These are phyloP conservation scores for Erannis defoliaria DNA, from an alignment of 2,888 invertebrate genomes.

Conservation along the genomic window DNA sequence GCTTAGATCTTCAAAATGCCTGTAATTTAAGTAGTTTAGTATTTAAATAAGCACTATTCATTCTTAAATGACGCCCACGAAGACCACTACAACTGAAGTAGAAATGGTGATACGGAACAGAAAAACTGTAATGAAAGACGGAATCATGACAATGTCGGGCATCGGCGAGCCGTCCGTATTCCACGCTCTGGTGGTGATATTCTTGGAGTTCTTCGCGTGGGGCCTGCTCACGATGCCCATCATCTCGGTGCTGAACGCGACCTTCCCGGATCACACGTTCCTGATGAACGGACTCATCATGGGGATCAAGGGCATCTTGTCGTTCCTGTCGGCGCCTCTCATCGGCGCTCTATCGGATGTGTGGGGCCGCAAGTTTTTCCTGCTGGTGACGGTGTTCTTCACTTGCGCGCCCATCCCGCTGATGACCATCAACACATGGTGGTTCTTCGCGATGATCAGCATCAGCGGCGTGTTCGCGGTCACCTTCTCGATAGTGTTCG, in stretches of 20 bases:
- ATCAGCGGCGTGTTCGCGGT: constrained; percentile 99
- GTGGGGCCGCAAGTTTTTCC: constrained; percentile 99
- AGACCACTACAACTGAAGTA: constrained; percentile 93
- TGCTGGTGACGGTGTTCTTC: constrained; percentile 98
- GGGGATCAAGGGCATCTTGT: constrained; percentile 99
- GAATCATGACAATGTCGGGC: constrained; percentile 94
- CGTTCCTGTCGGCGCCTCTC: constrained; percentile 98
- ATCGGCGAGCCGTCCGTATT: constrained; percentile 98
- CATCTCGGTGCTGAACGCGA: constrained; percentile 97
- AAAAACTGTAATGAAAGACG: constrained; percentile 95
- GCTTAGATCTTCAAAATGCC: constrained; percentile 78
- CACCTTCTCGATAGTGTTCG: constrained; percentile 99
- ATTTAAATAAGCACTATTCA: constrained; percentile 68
- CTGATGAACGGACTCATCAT: constrained; percentile 99
- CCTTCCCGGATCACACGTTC: constrained; percentile 99
- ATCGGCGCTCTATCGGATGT: constrained; percentile 99
- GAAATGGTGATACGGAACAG: constrained; percentile 95
- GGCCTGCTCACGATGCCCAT: constrained; percentile 99
- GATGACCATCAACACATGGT: constrained; percentile 99
- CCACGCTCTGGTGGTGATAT: constrained; percentile 99
- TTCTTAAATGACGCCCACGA: constrained; percentile 90
- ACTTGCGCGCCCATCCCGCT: constrained; percentile 99
- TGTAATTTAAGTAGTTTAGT: constrained; percentile 76
- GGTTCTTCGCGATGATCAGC: constrained; percentile 99
- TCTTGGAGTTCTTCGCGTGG: constrained; percentile 99